These are phyloP conservation scores for Riparia riparia DNA, from an alignment of 2,113 vertebrate species.

Conservation along the genomic window DNA sequence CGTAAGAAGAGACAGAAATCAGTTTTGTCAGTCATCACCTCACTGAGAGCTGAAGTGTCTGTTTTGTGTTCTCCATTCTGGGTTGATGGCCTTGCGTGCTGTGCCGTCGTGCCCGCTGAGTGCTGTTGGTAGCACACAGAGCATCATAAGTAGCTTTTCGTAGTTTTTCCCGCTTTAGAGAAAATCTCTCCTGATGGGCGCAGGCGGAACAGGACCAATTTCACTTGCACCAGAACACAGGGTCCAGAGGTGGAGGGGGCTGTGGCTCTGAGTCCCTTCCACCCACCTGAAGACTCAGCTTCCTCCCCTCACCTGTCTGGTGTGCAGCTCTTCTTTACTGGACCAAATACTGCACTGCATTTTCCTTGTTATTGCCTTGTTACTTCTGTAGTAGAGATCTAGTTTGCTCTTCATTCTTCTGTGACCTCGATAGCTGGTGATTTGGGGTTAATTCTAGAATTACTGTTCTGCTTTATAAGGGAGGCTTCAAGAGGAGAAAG, in stretches of 20 bases:
- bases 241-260: neutral
- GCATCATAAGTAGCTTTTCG: accelerated
- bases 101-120: neutral
- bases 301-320: neutral
- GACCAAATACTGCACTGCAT: neutral
- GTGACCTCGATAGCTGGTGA: neutral
- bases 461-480: neutral
- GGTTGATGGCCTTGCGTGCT: neutral
- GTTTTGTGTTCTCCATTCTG: neutral
- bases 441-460: neutral
- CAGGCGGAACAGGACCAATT: neutral
- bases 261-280: neutral
- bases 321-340: neutral
- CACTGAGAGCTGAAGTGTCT: neutral
- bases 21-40: neutral
- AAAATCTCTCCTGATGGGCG: neutral
- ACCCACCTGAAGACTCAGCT: accelerated
- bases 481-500: neutral
- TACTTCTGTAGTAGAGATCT: neutral
- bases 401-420: neutral
- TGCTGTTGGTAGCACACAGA: neutral
- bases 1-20: neutral
- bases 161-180: neutral
- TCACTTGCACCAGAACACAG: neutral
- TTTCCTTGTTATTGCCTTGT: neutral